phyloP scores from a whole-genome alignment of 2,113 vertebrate genomes.

The Nansenia antarctica region DNA sequence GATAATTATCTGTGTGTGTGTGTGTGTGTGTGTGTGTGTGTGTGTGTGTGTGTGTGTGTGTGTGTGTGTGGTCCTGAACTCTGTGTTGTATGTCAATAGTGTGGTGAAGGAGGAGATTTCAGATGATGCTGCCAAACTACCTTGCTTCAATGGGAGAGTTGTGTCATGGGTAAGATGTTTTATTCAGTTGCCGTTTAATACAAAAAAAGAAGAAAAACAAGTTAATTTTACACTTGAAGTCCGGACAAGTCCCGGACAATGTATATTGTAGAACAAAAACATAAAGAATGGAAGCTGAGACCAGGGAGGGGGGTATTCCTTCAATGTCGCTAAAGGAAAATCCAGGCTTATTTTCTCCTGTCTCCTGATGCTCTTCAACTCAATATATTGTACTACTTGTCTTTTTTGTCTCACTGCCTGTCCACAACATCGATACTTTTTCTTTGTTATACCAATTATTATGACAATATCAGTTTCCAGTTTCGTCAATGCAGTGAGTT shows the following conservation, averaged over 20 bases:
- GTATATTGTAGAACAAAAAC: no score
- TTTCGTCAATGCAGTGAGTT: neutral
- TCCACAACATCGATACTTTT: neutral
- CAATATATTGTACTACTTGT: no score
- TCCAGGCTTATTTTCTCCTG: no score
- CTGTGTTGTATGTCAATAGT: constrained; percentile 58
- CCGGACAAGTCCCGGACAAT: no score
- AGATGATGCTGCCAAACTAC: constrained; percentile 76
- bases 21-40: neutral
- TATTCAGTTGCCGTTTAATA: neutral
- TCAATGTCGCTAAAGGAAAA: no score
- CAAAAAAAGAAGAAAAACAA: no score
- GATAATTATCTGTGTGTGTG: neutral
- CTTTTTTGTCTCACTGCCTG: neutral
- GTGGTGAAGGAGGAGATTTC: constrained; percentile 84
- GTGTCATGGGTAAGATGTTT: constrained; percentile 77
- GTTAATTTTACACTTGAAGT: no score
- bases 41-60: constrained; percentile 1
- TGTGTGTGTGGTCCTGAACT: constrained; percentile 33
- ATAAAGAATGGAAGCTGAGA: no score
- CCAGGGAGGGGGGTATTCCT: no score
- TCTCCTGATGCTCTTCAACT: no score
- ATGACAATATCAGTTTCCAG: neutral
- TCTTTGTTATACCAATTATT: neutral
- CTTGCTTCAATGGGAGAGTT: constrained; percentile 81